Conservation (phyloP, 2,113 vertebrate species). For the Caloenas nicobarica region DNA sequence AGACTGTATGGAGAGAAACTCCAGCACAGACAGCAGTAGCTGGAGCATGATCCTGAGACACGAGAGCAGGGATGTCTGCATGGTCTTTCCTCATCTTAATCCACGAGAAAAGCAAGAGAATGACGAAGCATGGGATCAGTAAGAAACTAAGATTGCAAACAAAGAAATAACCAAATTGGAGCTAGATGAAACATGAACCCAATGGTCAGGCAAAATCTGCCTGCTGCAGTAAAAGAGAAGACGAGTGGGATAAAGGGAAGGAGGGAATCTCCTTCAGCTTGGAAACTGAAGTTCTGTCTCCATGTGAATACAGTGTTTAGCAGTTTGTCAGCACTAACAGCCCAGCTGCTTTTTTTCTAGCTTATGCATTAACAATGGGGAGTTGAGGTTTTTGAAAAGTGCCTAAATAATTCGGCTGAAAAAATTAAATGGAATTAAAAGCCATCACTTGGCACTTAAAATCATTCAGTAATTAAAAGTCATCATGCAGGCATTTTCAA, state of each 20-base stretch:
- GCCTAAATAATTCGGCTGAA: background rate
- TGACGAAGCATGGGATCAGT: background rate
- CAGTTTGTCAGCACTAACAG: background rate
- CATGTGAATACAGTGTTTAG: background rate
- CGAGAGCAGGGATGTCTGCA: accelerated
- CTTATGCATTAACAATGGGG: background rate
- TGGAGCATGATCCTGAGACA: background rate
- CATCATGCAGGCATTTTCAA: background rate
- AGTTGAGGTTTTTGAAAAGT: background rate
- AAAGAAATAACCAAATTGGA: background rate
- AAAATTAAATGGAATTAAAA: slow-evolving; percentile 1
- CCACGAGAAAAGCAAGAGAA: background rate
- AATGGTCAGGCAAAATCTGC: background rate
- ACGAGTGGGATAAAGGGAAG: background rate
- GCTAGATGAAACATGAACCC: background rate
- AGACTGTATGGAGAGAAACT: background rate
- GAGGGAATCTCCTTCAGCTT: background rate
- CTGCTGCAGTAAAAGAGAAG: background rate
- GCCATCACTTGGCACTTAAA: background rate
- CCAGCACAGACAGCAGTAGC: background rate
- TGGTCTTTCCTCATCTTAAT: background rate
- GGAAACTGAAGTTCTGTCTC: background rate
- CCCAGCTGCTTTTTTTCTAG: background rate
- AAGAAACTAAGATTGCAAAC: background rate
- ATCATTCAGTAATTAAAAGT: background rate